A percentile compares a stretch with the other conserved stretches of the same genome.
These are phyloP conservation scores for Meteorus cinctellus DNA, from an alignment of 2,888 invertebrate genomes.

Conservation along the genomic window DNA sequence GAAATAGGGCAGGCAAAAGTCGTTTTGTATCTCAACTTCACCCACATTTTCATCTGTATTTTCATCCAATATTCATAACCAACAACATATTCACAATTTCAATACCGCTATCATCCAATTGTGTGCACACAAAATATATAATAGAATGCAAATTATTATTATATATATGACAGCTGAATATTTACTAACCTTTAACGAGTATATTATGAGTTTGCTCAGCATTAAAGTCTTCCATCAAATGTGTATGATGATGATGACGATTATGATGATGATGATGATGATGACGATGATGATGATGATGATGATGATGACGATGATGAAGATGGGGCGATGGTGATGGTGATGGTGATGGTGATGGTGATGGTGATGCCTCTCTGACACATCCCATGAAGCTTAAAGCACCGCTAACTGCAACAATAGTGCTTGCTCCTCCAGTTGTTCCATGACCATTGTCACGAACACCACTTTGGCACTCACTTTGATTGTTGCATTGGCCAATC, in stretches of 20 bases:
- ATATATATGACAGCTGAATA: not conserved
- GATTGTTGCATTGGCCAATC: conserved; percentile 58
- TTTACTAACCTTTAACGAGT: conserved; percentile 66
- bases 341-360: conserved; percentile 77
- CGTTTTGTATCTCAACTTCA: not conserved
- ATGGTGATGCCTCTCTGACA: conserved; percentile 78
- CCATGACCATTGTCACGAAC: conserved; percentile 68
- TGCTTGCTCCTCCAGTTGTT: conserved; percentile 72
- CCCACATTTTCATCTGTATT: no score
- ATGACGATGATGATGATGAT: conserved; percentile 77
- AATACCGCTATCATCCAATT: no score
- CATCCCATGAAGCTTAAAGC: conserved; percentile 81
- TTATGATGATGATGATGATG: conserved; percentile 77
- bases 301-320: conserved; percentile 77
- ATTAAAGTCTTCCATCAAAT: conserved; percentile 61
- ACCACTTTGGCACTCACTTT: not conserved
- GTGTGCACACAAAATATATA: no score
- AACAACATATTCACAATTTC: no score
- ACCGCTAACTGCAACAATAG: conserved; percentile 76
- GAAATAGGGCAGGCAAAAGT: not conserved
- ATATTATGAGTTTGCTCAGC: conserved; percentile 63
- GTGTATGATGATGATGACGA: conserved; percentile 74
- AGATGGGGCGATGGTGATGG: conserved; percentile 77
- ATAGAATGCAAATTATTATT: no score
- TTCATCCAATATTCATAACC: no score